phyloP scores from a whole-genome alignment of 2,113 vertebrate species.

The Rhinogobius similis region DNA sequence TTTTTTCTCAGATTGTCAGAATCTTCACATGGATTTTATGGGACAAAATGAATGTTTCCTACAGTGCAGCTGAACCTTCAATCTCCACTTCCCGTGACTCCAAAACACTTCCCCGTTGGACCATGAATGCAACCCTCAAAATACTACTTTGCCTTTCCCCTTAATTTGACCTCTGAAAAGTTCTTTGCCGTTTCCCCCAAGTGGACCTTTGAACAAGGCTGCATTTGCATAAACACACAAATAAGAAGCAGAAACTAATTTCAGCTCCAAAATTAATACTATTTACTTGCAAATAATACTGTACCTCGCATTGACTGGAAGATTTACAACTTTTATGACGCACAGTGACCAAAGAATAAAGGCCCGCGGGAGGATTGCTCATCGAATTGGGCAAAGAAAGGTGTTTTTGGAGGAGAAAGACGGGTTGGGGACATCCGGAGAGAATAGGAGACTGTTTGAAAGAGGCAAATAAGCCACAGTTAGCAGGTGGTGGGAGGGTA shows the following conservation, averaged over 20 bases:
- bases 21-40: too few relatives aligned
- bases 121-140: slow-evolving; percentile 16
- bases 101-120: slow-evolving; percentile 2
- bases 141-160: background rate
- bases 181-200: slow-evolving; percentile 21
- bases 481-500: slow-evolving; percentile 53
- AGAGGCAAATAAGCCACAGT: slow-evolving; percentile 55
- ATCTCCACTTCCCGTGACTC: slow-evolving; percentile 6
- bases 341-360: slow-evolving; percentile 19
- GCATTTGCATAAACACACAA: slow-evolving; percentile 30
- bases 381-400: slow-evolving; percentile 4
- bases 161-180: slow-evolving; percentile 17
- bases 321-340: slow-evolving; percentile 1
- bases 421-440: slow-evolving; percentile 26
- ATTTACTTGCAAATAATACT: slow-evolving; percentile 15
- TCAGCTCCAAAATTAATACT: slow-evolving; percentile 8
- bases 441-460: slow-evolving; percentile 47
- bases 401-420: background rate
- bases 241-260: slow-evolving; percentile 28
- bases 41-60: too few relatives aligned
- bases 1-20: too few relatives aligned
- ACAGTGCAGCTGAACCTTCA: too few relatives aligned
- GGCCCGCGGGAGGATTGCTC: slow-evolving; percentile 1
- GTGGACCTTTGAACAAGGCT: slow-evolving; percentile 12
- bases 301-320: slow-evolving; percentile 14